phyloP scores from a whole-genome alignment of 2,113 vertebrate species.

The Odontesthes bonariensis region DNA sequence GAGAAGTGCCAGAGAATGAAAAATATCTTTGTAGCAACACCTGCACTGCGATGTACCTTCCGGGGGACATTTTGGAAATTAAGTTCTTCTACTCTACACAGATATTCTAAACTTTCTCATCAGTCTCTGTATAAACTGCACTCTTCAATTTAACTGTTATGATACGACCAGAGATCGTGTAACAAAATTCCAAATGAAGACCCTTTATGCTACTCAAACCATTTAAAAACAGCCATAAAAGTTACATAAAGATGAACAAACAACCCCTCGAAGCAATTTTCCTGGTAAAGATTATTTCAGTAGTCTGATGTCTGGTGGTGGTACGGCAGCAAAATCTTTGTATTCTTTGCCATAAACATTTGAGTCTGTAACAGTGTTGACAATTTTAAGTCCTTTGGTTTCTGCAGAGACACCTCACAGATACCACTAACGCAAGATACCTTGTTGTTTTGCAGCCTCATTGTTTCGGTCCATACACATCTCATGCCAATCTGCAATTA shows the following conservation, averaged over 20 bases:
- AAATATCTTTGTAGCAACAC: constrained; percentile 27
- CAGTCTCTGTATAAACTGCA: no score
- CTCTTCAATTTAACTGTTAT: not conserved
- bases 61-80: not conserved
- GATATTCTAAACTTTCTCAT: not conserved
- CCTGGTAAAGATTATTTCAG: not conserved
- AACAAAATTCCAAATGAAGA: not conserved
- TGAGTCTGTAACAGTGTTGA: not conserved
- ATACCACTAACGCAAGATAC: not conserved
- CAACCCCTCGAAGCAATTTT: not conserved
- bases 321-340: not conserved
- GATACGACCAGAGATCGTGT: not conserved
- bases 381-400: not conserved
- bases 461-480: not conserved
- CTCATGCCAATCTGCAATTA: not conserved
- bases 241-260: not conserved
- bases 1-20: constrained; percentile 3
- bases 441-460: not conserved
- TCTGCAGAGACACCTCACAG: not conserved
- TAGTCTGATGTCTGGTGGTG: not conserved
- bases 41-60: not conserved
- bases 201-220: not conserved
- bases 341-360: not conserved
- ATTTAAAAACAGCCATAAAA: not conserved
- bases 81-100: not conserved